Conservation (phyloP, 2,888 invertebrate species). For the Cheilosia variabilis region DNA sequence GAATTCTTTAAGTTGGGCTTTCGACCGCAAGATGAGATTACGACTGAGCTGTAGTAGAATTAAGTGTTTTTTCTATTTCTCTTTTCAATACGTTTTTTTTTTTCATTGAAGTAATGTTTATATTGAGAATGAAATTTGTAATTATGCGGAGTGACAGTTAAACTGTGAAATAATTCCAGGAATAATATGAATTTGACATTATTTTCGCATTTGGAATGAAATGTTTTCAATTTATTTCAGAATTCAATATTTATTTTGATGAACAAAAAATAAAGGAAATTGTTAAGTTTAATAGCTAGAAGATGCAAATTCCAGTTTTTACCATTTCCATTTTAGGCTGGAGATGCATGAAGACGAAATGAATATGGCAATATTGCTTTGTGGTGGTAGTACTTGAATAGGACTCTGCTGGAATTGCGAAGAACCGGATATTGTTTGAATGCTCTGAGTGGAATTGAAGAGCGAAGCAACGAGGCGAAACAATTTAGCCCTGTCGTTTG, state of each 20-base stretch:
- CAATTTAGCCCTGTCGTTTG: too few relatives aligned
- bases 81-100: background rate
- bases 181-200: background rate
- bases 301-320: slow-evolving; percentile 11
- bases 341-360: slow-evolving; percentile 28
- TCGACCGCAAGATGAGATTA: slow-evolving; percentile 94
- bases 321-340: slow-evolving; percentile 40
- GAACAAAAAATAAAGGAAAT: slow-evolving; percentile 60
- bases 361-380: background rate
- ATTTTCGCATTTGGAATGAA: slow-evolving; percentile 44
- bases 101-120: slow-evolving; percentile 56
- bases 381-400: background rate
- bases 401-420: background rate
- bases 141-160: slow-evolving; percentile 22
- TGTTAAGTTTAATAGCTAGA: slow-evolving; percentile 55
- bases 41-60: slow-evolving; percentile 89
- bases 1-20: slow-evolving; percentile 93
- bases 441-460: too few relatives aligned
- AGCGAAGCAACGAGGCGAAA: too few relatives aligned
- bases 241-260: slow-evolving; percentile 55
- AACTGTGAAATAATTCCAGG: slow-evolving; percentile 20
- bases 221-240: slow-evolving; percentile 37
- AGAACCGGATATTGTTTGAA: too few relatives aligned
- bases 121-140: slow-evolving; percentile 19
- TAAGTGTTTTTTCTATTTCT: slow-evolving; percentile 21